Conservation (phyloP, 2,113 vertebrate species). For the Callospermophilus lateralis region DNA sequence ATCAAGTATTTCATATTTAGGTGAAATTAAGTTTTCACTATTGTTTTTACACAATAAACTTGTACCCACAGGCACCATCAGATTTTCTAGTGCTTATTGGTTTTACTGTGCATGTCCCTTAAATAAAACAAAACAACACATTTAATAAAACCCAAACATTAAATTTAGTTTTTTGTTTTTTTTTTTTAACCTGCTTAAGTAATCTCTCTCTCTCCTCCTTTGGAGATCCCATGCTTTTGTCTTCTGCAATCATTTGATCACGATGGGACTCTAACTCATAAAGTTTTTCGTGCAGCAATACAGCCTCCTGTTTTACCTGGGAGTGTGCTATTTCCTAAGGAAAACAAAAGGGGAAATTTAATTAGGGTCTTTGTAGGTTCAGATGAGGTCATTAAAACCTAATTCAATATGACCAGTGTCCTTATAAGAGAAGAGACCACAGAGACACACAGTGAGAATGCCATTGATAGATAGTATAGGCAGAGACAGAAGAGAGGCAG, state of each 20-base stretch:
- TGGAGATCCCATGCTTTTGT: conserved; percentile 93
- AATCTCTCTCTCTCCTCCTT: conserved; percentile 94
- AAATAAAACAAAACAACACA: conserved; percentile 37
- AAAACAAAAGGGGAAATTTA: conserved; percentile 37
- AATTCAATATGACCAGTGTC: not conserved
- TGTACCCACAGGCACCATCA: no score
- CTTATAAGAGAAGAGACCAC: not conserved
- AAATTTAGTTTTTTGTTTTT: conserved; percentile 53
- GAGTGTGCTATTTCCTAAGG: conserved; percentile 91
- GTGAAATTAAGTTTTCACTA: not conserved
- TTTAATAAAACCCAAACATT: not conserved
- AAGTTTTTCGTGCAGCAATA: conserved; percentile 92
- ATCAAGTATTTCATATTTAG: conserved; percentile 51
- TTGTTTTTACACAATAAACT: conserved; percentile 43
- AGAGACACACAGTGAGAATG: not conserved
- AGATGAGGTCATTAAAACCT: not conserved
- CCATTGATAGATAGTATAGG: not conserved
- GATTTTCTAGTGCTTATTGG: not conserved
- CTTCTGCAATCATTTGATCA: conserved; percentile 93
- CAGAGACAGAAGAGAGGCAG: not conserved
- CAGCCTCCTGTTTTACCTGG: conserved; percentile 93
- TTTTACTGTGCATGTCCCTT: not conserved
- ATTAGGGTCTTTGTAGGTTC: not conserved
- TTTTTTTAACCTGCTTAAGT: conserved; percentile 92
- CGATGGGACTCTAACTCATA: conserved; percentile 90